Percentiles rank a stretch among this genome's conserved stretches.
Evolutionary conservation across 2,113 vertebrate genomes (phyloP).

Genomic region (Copsychus sechellarum): DNA sequence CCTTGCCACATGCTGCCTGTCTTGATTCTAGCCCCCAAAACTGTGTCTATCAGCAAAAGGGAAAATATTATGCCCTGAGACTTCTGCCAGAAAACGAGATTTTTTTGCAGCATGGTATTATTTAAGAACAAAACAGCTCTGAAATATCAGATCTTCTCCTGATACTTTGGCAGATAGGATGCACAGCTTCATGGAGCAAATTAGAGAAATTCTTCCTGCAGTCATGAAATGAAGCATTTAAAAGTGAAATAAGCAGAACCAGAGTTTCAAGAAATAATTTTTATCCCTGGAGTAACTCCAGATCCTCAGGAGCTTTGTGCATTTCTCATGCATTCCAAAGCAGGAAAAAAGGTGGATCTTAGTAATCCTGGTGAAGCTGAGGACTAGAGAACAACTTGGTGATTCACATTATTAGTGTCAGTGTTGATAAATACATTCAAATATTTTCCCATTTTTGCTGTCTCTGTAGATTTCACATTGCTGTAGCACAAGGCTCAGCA

Average conservation of each 20-base stretch:
- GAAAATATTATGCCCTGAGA: neutral
- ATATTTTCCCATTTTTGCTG: neutral
- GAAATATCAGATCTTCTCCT: neutral
- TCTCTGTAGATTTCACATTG: neutral
- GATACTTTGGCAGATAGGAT: neutral
- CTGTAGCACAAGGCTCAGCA: neutral
- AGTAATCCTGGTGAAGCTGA: neutral
- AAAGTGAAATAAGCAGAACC: neutral
- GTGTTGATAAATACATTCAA: neutral
- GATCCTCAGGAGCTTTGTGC: neutral
- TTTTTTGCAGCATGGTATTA: neutral
- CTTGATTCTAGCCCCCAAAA: neutral
- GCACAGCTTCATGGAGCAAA: neutral
- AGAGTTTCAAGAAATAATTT: neutral
- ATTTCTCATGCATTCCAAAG: neutral
- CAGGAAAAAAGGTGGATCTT: neutral
- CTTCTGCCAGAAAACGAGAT: fast-evolving
- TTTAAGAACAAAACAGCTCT: neutral
- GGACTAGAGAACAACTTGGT: neutral
- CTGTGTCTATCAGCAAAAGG: neutral
- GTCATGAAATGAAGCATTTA: neutral
- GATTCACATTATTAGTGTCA: neutral
- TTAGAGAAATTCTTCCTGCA: neutral
- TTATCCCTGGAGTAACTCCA: neutral
- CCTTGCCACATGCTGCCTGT: neutral